Conservation (phyloP, 1,140 invertebrate species). For the Drosophila arawakana region DNA sequence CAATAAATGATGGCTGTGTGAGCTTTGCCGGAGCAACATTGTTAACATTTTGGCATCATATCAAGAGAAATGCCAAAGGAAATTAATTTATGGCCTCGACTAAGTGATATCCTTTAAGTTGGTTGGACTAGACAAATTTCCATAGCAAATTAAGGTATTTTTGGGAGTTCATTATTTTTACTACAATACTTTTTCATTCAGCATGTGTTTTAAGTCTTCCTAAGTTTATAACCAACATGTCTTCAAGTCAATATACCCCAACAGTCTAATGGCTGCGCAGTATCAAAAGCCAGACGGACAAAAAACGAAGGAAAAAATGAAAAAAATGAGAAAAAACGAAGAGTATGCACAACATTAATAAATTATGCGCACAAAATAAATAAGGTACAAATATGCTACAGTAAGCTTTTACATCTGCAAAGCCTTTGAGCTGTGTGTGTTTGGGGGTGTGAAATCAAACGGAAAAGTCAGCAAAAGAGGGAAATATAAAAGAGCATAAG, state of each 20-base stretch:
- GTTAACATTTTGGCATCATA: conserved; percentile 16
- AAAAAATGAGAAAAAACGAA: conserved; percentile 3
- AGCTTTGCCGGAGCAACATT: conserved; percentile 18
- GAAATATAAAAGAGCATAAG: conserved; percentile 72
- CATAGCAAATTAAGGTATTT: no score
- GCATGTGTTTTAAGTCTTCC: no score
- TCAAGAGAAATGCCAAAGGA: background rate
- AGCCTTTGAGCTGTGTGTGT: conserved; percentile 51
- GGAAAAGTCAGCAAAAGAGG: conserved; percentile 60
- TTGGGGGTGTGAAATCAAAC: conserved; percentile 59
- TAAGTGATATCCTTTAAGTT: conserved; percentile 17
- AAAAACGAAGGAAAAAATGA: conserved; percentile 1
- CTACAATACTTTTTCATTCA: no score
- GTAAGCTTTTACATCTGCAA: conserved; percentile 42
- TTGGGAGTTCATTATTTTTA: no score
- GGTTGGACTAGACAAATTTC: no score
- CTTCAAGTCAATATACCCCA: background rate
- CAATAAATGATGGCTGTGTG: conserved; percentile 38
- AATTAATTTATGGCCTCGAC: conserved; percentile 9
- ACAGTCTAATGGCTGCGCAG: background rate
- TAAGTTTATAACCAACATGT: background rate
- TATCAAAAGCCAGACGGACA: background rate
- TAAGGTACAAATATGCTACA: conserved; percentile 70
- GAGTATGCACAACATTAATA: conserved; percentile 60
- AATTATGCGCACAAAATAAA: conserved; percentile 75